phyloP scores from a whole-genome alignment of 2,113 vertebrate species.

The Isichthys henryi region DNA sequence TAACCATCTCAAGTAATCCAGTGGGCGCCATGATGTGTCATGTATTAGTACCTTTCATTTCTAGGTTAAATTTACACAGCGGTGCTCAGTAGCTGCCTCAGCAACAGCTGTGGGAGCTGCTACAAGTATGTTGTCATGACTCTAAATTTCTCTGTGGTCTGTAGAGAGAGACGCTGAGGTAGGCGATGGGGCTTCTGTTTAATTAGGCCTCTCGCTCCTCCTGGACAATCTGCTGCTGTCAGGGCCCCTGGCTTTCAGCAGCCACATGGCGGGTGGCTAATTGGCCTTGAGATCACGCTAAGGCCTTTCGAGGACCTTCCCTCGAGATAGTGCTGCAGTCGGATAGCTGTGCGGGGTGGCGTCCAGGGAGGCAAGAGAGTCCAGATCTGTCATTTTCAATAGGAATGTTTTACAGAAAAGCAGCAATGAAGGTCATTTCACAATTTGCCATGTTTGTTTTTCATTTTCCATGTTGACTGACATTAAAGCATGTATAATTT shows the following conservation, averaged over 20 bases:
- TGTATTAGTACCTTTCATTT: conserved; percentile 9
- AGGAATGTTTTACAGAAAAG: neutral
- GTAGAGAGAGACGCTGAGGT: neutral
- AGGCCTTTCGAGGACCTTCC: neutral
- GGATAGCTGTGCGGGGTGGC: neutral
- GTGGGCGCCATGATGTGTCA: neutral
- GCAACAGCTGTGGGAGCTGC: conserved; percentile 1
- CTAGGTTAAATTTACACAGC: conserved; percentile 6
- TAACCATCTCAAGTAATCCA: neutral
- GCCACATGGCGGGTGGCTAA: conserved; percentile 9
- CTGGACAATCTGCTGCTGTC: conserved; percentile 15
- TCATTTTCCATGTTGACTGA: neutral
- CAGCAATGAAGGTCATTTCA: neutral
- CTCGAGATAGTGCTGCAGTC: neutral
- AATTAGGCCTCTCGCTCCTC: conserved; percentile 8
- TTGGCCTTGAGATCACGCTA: conserved; percentile 6
- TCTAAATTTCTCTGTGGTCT: conserved; percentile 2
- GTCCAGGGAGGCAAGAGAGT: neutral
- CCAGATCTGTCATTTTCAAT: neutral
- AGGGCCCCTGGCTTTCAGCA: neutral
- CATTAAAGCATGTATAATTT: neutral
- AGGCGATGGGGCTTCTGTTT: neutral
- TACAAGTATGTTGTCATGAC: conserved; percentile 6
- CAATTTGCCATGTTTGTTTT: neutral
- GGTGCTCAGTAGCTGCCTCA: neutral